phyloP scores from a whole-genome alignment of 1,140 invertebrate species.

The Proales similis region DNA sequence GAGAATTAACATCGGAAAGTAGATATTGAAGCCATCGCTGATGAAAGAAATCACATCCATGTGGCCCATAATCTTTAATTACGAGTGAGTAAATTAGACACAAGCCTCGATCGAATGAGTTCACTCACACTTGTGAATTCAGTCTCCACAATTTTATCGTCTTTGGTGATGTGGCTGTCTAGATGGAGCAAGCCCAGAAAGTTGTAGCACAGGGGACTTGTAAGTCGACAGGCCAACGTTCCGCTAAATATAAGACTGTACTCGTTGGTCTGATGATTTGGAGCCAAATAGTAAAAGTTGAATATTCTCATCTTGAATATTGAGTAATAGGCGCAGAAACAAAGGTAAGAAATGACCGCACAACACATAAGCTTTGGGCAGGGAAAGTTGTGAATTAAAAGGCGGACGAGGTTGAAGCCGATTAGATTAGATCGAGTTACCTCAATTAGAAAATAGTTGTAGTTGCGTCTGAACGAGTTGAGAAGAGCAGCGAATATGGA shows the following conservation, averaged over 20 bases:
- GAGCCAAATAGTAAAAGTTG: conserved; percentile 91
- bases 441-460: conserved; percentile 91
- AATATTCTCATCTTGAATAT: conserved; percentile 89
- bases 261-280: conserved; percentile 94
- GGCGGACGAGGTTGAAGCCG: not conserved
- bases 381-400: conserved; percentile 43
- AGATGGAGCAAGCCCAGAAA: conserved; percentile 94
- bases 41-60: conserved; percentile 96
- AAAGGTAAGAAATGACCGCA: conserved; percentile 81
- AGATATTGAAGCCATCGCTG: conserved; percentile 95
- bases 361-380: conserved; percentile 69
- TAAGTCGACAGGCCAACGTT: conserved; percentile 77
- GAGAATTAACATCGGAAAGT: conserved; percentile 93
- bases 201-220: conserved; percentile 95
- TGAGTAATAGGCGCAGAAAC: conserved; percentile 94
- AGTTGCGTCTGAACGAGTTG: conserved; percentile 66
- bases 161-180: conserved; percentile 83
- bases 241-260: conserved; percentile 97
- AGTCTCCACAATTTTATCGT: conserved; percentile 66
- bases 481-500: conserved; percentile 91
- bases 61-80: conserved; percentile 81
- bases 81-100: not conserved
- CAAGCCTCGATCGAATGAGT: not conserved
- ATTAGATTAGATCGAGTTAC: conserved; percentile 56
- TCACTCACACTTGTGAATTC: conserved; percentile 72